Evolutionary conservation across 2,888 invertebrate genomes (phyloP).

Genomic region (Sphaerophoria taeniata): DNA sequence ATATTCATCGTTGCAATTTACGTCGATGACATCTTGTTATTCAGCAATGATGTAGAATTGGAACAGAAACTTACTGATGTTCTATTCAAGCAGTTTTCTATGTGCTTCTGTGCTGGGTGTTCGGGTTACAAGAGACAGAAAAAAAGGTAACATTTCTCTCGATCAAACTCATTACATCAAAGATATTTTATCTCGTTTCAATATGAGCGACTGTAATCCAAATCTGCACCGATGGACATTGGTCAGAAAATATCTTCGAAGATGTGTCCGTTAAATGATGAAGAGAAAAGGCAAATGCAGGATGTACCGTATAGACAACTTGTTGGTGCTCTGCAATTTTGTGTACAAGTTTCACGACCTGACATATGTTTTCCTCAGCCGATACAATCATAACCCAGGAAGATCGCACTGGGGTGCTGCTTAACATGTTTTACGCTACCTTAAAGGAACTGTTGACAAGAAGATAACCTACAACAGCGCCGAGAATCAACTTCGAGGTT

Average conservation of each 20-base stretch:
- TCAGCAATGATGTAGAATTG: conserved; percentile 40
- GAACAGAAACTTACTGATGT: conserved; percentile 44
- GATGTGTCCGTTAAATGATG: conserved; percentile 57
- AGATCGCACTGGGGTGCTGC: conserved; percentile 46
- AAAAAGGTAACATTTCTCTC: conserved; percentile 49
- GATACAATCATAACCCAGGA: conserved; percentile 30
- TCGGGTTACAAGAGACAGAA: conserved; percentile 50
- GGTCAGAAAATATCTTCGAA: conserved; percentile 51
- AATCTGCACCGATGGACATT: conserved; percentile 53
- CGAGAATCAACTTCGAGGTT: conserved; percentile 25
- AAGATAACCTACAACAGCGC: conserved; percentile 30
- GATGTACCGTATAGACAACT: conserved; percentile 54
- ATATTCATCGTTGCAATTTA: conserved; percentile 63
- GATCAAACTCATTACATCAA: conserved; percentile 61
- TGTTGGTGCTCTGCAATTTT: conserved; percentile 38
- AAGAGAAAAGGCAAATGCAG: conserved; percentile 46
- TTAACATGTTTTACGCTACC: background rate
- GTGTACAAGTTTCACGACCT: conserved; percentile 39
- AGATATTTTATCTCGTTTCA: conserved; percentile 54
- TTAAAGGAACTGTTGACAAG: conserved; percentile 33
- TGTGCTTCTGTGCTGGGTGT: conserved; percentile 52
- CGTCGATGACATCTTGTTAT: conserved; percentile 68
- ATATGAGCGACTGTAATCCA: conserved; percentile 63
- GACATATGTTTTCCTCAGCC: conserved; percentile 44
- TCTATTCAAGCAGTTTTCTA: conserved; percentile 42